Evolutionary conservation across 2,888 invertebrate species (phyloP).

Genomic region (Lampropteryx suffumata): DNA sequence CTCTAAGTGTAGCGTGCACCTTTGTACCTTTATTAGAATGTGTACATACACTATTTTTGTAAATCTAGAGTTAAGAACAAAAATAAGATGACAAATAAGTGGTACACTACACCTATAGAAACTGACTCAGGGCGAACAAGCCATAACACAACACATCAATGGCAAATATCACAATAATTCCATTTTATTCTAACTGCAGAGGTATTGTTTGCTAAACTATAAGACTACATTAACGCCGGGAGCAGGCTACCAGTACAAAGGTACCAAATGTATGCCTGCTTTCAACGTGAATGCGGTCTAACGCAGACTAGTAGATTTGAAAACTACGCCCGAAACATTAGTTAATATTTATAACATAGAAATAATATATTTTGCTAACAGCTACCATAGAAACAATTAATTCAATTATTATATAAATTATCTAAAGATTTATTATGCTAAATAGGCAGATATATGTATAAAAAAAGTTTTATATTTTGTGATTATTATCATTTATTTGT

Average conservation of each 20-base stretch:
- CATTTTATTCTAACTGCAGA: conserved; percentile 54
- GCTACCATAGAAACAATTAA: conserved; percentile 47
- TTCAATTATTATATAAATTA: conserved; percentile 9
- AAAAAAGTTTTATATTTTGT: too few species aligned
- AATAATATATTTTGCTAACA: conserved; percentile 53
- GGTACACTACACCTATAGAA: conserved; percentile 1
- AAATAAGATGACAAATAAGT: too few species aligned
- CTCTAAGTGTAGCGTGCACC: too few species aligned
- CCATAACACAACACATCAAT: conserved; percentile 16
- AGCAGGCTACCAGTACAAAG: conserved; percentile 31
- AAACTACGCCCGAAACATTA: conserved; percentile 43
- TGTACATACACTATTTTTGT: too few species aligned
- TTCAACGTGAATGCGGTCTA: conserved; percentile 35
- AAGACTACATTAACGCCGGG: conserved; percentile 6
- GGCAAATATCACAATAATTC: conserved; percentile 30
- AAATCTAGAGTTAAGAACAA: too few species aligned
- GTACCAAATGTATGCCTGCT: background rate
- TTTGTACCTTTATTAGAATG: too few species aligned
- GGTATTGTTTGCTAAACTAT: conserved; percentile 55
- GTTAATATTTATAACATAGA: background rate
- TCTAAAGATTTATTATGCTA: conserved; percentile 21
- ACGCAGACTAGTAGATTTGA: conserved; percentile 72
- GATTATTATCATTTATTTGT: too few species aligned
- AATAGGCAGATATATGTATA: conserved; percentile 11
- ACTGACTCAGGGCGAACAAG: conserved; percentile 8